phyloP scores from a whole-genome alignment of 2,797 vertebrate species.

The Hozukius guyotensis region DNA sequence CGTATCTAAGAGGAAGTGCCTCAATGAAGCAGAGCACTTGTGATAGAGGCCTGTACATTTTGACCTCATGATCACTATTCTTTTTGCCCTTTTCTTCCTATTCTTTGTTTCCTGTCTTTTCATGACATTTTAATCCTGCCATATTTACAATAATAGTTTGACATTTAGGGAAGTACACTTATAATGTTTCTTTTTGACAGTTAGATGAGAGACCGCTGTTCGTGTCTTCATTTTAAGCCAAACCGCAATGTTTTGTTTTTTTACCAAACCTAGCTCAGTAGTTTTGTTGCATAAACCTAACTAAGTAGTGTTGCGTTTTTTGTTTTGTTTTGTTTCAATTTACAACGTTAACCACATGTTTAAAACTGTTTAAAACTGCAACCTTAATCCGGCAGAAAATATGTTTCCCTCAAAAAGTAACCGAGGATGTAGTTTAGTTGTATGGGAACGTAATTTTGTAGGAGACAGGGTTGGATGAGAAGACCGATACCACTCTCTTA shows the following conservation, averaged over 20 bases:
- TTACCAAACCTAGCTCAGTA: no score
- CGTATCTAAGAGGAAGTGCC: not conserved
- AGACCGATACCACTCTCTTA: not conserved
- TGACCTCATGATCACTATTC: not conserved
- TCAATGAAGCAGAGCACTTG: not conserved
- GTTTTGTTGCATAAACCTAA: no score
- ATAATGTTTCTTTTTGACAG: not conserved
- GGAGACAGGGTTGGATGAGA: not conserved
- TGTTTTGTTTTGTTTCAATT: no score
- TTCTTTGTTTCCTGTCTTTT: not conserved
- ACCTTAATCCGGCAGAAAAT: no score
- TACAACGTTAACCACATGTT: no score
- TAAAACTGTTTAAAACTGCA: no score
- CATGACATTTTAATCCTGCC: not conserved
- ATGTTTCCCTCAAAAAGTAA: no score
- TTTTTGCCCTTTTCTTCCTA: not conserved
- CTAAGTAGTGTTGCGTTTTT: no score
- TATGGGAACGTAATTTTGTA: no score
- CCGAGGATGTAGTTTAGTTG: no score
- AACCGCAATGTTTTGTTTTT: no score
- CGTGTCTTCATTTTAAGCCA: fast-evolving
- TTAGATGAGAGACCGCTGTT: not conserved
- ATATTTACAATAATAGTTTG: not conserved
- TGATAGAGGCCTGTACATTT: not conserved
- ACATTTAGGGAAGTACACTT: not conserved